These are phyloP conservation scores for Vombatus ursinus DNA, from an alignment of 2,113 vertebrate species.

Conservation along the genomic window DNA sequence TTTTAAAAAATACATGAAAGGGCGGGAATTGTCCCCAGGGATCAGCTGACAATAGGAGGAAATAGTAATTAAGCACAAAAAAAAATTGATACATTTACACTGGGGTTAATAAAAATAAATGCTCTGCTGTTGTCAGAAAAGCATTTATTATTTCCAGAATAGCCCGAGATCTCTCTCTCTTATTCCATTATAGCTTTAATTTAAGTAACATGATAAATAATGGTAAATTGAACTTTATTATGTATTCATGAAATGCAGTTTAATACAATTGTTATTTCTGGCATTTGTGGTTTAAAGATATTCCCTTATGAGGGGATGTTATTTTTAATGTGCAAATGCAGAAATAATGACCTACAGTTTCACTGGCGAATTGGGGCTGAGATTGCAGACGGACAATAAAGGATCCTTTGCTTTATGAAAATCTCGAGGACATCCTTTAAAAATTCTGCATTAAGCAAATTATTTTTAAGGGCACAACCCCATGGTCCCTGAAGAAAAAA, in stretches of 20 bases:
- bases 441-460: conserved; percentile 71
- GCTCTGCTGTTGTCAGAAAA: conserved; percentile 77
- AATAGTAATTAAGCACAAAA: conserved; percentile 79
- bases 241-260: conserved; percentile 79
- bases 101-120: conserved; percentile 78
- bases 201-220: conserved; percentile 81
- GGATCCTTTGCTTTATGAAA: conserved; percentile 66
- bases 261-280: conserved; percentile 82
- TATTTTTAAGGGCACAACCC: conserved; percentile 70
- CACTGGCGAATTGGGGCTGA: conserved; percentile 45
- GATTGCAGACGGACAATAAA: neutral
- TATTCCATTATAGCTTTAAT: conserved; percentile 73
- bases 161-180: conserved; percentile 76
- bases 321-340: conserved; percentile 76
- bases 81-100: conserved; percentile 77
- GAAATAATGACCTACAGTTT: conserved; percentile 67
- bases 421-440: conserved; percentile 67
- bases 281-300: conserved; percentile 79
- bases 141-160: conserved; percentile 81
- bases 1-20: conserved; percentile 81
- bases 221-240: conserved; percentile 83
- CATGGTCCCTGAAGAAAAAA: conserved; percentile 66
- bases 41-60: conserved; percentile 76
- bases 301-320: conserved; percentile 69
- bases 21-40: conserved; percentile 67